Conservation (phyloP, 2,888 invertebrate species). For the Limnephilus rhombicus region DNA sequence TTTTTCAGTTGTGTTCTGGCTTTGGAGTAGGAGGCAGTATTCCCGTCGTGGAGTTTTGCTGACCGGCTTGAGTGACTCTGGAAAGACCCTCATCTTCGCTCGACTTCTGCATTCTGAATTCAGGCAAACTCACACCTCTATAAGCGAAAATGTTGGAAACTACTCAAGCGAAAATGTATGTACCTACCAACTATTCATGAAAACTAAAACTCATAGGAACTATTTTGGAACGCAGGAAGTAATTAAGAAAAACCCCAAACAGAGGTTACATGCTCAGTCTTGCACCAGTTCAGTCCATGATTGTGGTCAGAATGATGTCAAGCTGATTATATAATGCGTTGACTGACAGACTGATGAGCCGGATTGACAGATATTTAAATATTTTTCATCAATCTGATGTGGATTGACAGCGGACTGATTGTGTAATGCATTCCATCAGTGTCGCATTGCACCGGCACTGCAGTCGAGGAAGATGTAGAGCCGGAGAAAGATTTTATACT, state of each 20-base stretch:
- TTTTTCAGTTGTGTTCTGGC: slow-evolving; percentile 80
- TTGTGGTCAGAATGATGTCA: too few relatives aligned
- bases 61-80: slow-evolving; percentile 92
- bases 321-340: too few relatives aligned
- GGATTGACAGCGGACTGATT: too few relatives aligned
- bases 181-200: not conserved
- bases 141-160: slow-evolving; percentile 89
- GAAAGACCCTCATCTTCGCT: slow-evolving; percentile 93
- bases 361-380: too few relatives aligned
- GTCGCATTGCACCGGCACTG: too few relatives aligned
- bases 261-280: too few relatives aligned
- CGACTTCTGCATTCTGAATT: slow-evolving; percentile 85
- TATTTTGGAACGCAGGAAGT: not conserved
- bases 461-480: too few relatives aligned
- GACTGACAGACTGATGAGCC: too few relatives aligned
- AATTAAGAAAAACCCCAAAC: not conserved
- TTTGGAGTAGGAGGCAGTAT: slow-evolving; percentile 79
- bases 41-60: slow-evolving; percentile 84
- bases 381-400: too few relatives aligned
- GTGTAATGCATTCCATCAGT: too few relatives aligned
- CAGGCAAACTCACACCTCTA: slow-evolving; percentile 91
- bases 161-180: slow-evolving; percentile 82
- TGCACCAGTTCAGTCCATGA: too few relatives aligned
- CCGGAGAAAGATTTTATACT: too few relatives aligned
- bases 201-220: not conserved